These are phyloP conservation scores for Muscina levida DNA, from an alignment of 2,888 invertebrate genomes.

Conservation along the genomic window DNA sequence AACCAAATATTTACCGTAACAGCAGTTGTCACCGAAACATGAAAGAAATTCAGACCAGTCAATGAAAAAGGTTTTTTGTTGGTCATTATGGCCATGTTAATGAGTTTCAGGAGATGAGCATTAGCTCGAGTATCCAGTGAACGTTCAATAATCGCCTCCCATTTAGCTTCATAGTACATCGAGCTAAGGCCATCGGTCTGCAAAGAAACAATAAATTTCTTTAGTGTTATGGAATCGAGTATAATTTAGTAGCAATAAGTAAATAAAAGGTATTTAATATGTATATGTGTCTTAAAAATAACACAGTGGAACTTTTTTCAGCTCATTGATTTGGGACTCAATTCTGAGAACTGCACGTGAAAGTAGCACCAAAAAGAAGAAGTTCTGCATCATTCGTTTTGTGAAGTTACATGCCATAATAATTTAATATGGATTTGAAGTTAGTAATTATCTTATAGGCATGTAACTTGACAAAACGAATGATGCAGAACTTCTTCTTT, in stretches of 20 bases:
- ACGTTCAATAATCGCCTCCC: constrained; percentile 71
- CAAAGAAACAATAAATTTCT: constrained; percentile 68
- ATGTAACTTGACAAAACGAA: no score
- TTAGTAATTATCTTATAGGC: no score
- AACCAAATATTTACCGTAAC: constrained; percentile 4
- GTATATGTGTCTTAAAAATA: constrained; percentile 68
- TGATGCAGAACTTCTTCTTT: no score
- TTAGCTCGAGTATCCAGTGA: constrained; percentile 70
- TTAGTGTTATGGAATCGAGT: constrained; percentile 69
- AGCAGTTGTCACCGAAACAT: constrained; percentile 70
- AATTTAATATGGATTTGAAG: no score
- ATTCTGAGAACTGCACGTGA: no score
- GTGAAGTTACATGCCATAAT: no score
- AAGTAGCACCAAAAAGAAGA: no score
- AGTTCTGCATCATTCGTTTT: no score
- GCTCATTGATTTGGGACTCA: no score
- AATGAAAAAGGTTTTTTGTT: constrained; percentile 71
- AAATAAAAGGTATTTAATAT: constrained; percentile 72
- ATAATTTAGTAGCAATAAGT: constrained; percentile 70
- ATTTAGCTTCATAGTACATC: constrained; percentile 72
- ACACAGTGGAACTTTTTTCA: no score
- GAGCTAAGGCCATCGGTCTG: constrained; percentile 72
- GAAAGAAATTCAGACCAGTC: constrained; percentile 73
- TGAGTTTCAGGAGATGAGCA: constrained; percentile 70
- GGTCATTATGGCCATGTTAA: constrained; percentile 70